These are phyloP conservation scores for Acanthiza pusilla DNA, from an alignment of 2,797 vertebrate species.

Conservation along the genomic window DNA sequence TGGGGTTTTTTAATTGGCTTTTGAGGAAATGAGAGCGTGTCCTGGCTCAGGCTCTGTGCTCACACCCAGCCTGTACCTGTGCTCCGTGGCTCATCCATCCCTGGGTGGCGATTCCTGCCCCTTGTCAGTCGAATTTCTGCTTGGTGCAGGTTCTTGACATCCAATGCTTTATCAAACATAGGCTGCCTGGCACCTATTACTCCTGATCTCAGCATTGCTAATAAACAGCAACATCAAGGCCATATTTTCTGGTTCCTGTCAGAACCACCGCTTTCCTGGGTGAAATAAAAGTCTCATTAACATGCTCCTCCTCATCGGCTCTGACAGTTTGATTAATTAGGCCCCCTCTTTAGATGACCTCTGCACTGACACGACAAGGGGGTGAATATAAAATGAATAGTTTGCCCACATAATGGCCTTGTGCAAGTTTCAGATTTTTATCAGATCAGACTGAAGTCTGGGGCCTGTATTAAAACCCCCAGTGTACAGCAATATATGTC, in stretches of 20 bases:
- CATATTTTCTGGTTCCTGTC: constrained; percentile 81
- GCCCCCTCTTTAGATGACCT: constrained; percentile 85
- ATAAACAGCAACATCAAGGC: constrained; percentile 85
- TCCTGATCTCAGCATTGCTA: constrained; percentile 73
- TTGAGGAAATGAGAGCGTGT: rapidly evolving
- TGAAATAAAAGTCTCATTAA: constrained; percentile 96
- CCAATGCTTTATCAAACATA: constrained; percentile 81
- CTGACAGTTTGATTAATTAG: constrained; percentile 98
- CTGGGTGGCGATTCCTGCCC: constrained; percentile 14
- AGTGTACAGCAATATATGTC: not conserved
- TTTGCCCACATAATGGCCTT: constrained; percentile 77
- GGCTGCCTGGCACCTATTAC: constrained; percentile 81
- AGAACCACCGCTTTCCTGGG: constrained; percentile 81
- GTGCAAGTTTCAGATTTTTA: constrained; percentile 71
- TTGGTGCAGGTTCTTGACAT: constrained; percentile 74
- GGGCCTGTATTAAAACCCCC: constrained; percentile 22
- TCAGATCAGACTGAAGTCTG: constrained; percentile 58
- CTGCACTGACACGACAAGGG: constrained; percentile 82
- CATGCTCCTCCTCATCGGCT: constrained; percentile 90
- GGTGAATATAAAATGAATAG: constrained; percentile 86
- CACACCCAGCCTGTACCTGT: not conserved
- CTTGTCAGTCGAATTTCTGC: constrained; percentile 69
- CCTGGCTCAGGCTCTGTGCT: not conserved
- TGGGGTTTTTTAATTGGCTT: not conserved
- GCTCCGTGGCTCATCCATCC: not conserved